Conservation (phyloP, 2,113 vertebrate genomes). For the Natator depressus region DNA sequence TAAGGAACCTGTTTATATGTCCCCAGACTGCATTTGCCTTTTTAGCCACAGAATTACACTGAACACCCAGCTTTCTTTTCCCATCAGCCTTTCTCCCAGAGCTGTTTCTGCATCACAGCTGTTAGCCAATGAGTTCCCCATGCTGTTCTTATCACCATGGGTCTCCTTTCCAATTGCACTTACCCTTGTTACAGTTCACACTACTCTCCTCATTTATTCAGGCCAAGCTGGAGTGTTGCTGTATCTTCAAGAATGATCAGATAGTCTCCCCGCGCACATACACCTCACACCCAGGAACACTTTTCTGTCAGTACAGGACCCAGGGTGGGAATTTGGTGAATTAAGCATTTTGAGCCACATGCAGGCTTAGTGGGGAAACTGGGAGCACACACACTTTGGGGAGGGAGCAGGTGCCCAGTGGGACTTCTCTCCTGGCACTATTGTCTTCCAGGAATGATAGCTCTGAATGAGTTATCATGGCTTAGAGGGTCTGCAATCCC, state of each 20-base stretch:
- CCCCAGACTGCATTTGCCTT: conserved; percentile 15
- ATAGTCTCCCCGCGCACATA: background rate
- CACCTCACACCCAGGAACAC: background rate
- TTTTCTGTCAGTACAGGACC: background rate
- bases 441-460: background rate
- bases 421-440: no score
- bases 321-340: fast-evolving
- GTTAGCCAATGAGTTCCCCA: conserved; percentile 51
- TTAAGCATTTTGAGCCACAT: fast-evolving
- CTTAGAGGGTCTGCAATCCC: fast-evolving
- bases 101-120: conserved; percentile 45
- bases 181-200: background rate
- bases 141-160: background rate
- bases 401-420: background rate
- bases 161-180: background rate
- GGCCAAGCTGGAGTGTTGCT: background rate
- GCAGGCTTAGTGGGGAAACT: background rate
- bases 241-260: background rate
- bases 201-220: conserved; percentile 10
- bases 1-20: conserved; percentile 22
- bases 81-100: conserved; percentile 10
- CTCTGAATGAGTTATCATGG: background rate
- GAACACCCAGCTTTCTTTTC: background rate
- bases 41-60: background rate
- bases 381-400: background rate